Conservation (phyloP, 2,797 vertebrate genomes). For the Cynodonichthys magdalenae region DNA sequence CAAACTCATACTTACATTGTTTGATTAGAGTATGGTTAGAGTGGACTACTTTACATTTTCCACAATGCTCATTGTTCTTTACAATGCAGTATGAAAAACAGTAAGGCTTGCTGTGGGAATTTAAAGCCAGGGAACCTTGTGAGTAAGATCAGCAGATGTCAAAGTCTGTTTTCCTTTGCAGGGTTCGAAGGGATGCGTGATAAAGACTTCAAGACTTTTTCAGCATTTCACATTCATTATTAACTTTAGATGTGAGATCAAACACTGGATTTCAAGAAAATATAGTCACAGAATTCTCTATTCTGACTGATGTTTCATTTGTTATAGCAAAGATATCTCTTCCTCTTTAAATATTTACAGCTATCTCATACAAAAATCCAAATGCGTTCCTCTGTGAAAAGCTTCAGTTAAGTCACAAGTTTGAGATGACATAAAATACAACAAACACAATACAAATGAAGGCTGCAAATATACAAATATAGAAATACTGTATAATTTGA, state of each 20-base stretch:
- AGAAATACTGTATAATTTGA: slow-evolving; percentile 73
- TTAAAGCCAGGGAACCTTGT: slow-evolving; percentile 58
- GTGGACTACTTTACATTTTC: slow-evolving; percentile 36
- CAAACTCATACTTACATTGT: slow-evolving; percentile 39
- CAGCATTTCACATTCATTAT: slow-evolving; percentile 61
- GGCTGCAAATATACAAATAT: slow-evolving; percentile 84
- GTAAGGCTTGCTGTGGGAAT: slow-evolving; percentile 66
- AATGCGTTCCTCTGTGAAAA: slow-evolving; percentile 59
- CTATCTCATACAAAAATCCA: slow-evolving; percentile 50
- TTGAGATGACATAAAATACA: slow-evolving; percentile 61
- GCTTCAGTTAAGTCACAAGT: slow-evolving; percentile 61
- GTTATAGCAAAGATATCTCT: slow-evolving; percentile 49
- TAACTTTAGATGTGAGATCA: slow-evolving; percentile 58
- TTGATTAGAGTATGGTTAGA: slow-evolving; percentile 28
- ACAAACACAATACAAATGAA: slow-evolving; percentile 75
- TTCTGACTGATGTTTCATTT: slow-evolving; percentile 64
- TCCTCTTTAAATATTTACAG: slow-evolving; percentile 78
- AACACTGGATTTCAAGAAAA: slow-evolving; percentile 33
- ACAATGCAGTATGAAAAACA: slow-evolving; percentile 39
- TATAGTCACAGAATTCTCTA: slow-evolving; percentile 45
- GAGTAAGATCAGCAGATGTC: slow-evolving; percentile 32
- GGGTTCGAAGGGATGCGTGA: slow-evolving; percentile 24
- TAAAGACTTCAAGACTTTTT: slow-evolving; percentile 40
- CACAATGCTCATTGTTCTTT: slow-evolving; percentile 29
- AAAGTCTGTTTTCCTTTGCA: slow-evolving; percentile 37